Base-by-base conservation (phyloP, 2,797 vertebrate species). In the Cossypha niveicapilla region DNA sequence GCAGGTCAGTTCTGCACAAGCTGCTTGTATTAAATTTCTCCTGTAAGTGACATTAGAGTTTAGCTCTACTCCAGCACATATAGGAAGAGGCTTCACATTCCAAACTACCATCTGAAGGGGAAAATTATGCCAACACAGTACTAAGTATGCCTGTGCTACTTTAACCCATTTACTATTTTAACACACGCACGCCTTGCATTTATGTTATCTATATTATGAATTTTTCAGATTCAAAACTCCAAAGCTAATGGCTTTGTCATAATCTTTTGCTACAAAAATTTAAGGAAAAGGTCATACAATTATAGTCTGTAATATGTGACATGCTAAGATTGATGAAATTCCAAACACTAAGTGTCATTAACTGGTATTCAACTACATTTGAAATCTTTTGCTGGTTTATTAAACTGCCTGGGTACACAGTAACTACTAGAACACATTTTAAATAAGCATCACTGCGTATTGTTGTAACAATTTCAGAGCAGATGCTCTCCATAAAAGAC, bases 101-200 rank as follows among this genome's bases (percentile, higher is more conserved):
- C 79, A 51, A 80, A 77, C 70, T 66, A 56, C 67, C 82, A 95
- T 92, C 70, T 91, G 70, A 96, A 94, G 73, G 65, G 62, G 75
- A 90, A 54, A 88, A 57, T 65, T 68, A 74, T 53, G 88, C 93
- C 93, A 93, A 68, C 21, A 90, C 57, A 92, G 75, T 22, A 92
- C 41, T 60, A 53, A 89, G 75, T 19, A 72, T 25, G 51, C 79
- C 91, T 78, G 60, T 44, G 66, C 88, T 90, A 72, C 90, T 94
- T 94, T 90, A 95, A 96, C 67, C 91, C 79, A 62, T 83, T 95
- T 93, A 78, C 91, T 94, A 92, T 92, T 94, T 92, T 90, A 93
- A 75, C 77, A 88, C 37, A 35, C 12, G n/a, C 35, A 90, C 92
- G 34, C 34, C 73, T 53, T 53, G 62, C 82, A 51, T 78, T 88